Evolutionary conservation across 2,797 vertebrate genomes (phyloP), one percentile per base, ranked within the genome.

Genomic region (Salarias fasciatus): DNA sequence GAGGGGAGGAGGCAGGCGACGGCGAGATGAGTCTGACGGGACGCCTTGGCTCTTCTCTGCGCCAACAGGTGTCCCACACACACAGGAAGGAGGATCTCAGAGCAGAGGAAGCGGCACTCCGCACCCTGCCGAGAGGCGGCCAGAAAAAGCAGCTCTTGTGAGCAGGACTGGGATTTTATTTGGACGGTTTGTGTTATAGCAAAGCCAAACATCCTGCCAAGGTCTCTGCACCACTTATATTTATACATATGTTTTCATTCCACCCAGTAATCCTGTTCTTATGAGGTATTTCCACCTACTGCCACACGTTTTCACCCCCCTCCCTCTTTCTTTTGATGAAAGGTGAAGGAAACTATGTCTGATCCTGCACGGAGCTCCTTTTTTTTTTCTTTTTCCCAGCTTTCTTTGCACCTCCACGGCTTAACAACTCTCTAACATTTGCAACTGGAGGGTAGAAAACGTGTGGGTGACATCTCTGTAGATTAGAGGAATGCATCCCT

Each of bases 61-160:
- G 35, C 83, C 87, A 89, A 91, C 88, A 91, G 88, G 89, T 92
- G 85, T 78, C 77, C 63, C 61, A 56, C 60, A 33, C 63, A 72
- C 46, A 64, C 65, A 79, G 79, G 76, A 87, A 81, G 71, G 65
- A 58, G 37, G 55, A 66, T 43, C 63, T 80, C 63, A 71, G 43
- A 75, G 68, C 74, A 48, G 75, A 77, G 83, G 75, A 82, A 69
- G 79, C 65, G 56, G 75, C 38, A 24, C 56, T 28, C 50, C 61
- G 56, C 75, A 41, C 68, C 77, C 60, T 33, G 78, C 81, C 72
- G 78, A 14, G 78, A 14, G 12, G 13, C 46, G 28, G 14, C 53
- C 59, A 57, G 42, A 53, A 64, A 57, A 38, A 53, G 41, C 64
- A 66, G 7, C 55, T 72, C 47, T 63, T 62, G 33, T 62, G 52